Conservation (phyloP, 30 jellyfish, hydroid and myxozoan genomes). For the Aurelia coerulea region DNA sequence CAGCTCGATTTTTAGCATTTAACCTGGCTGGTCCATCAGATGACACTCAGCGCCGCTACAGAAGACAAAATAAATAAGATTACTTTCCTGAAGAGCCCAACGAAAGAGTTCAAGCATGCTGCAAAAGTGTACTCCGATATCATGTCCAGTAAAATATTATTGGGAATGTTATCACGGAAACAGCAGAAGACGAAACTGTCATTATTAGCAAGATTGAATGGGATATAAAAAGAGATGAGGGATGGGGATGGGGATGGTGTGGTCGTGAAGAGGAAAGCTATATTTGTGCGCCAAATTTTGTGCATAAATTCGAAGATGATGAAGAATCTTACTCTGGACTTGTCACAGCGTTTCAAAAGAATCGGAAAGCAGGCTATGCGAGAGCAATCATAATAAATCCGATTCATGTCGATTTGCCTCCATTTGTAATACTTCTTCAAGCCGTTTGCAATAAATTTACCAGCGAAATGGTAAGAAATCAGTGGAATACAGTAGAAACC, state of each 20-base stretch:
- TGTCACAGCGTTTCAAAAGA: slow-evolving; percentile 2
- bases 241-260: slow-evolving; percentile 64
- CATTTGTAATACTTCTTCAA: slow-evolving; percentile 20
- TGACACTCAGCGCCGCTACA: slow-evolving; percentile 14
- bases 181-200: slow-evolving; percentile 58
- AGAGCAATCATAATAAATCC: slow-evolving; percentile 18
- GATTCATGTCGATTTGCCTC: slow-evolving; percentile 40
- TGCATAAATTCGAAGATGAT: slow-evolving; percentile 24
- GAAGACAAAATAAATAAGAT: not conserved
- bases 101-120: slow-evolving; percentile 17
- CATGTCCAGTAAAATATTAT: slow-evolving; percentile 5
- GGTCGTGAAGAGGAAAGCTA: slow-evolving; percentile 28
- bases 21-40: slow-evolving; percentile 26
- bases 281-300: slow-evolving; percentile 23
- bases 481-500: slow-evolving; percentile 33
- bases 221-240: slow-evolving; percentile 35
- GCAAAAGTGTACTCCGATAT: not conserved
- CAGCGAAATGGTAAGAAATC: not conserved
- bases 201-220: slow-evolving; percentile 30
- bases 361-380: slow-evolving; percentile 6
- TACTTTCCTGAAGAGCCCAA: slow-evolving; percentile 25
- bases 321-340: slow-evolving; percentile 21
- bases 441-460: slow-evolving; percentile 36
- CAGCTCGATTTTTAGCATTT: slow-evolving; percentile 11
- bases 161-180: slow-evolving; percentile 6